Conservation (phyloP, 2,113 vertebrate genomes). For the Callaeas wilsoni region DNA sequence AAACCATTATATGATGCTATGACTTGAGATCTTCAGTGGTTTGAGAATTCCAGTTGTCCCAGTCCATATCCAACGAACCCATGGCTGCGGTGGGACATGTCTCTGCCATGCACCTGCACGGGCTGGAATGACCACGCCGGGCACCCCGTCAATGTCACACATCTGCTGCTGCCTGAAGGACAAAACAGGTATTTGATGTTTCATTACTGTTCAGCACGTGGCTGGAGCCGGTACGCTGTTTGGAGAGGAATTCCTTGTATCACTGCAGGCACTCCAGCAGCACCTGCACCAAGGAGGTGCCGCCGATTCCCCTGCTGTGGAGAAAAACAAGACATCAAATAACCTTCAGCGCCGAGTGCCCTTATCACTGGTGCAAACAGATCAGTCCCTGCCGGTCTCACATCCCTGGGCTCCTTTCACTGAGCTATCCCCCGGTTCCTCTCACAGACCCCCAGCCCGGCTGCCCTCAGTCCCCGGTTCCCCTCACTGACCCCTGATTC, state of each 20-base stretch:
- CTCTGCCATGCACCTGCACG: accelerated
- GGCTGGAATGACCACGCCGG: accelerated
- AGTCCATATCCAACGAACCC: accelerated
- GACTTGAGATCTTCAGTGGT: background rate
- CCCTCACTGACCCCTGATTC: background rate
- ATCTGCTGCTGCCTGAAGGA: background rate
- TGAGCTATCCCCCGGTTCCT: background rate
- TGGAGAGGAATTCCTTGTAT: accelerated
- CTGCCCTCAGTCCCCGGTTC: background rate
- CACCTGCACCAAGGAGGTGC: accelerated
- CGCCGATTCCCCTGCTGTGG: accelerated
- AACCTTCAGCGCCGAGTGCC: background rate
- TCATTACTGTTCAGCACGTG: background rate
- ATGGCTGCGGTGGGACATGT: accelerated
- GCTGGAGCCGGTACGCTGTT: background rate
- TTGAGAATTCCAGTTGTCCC: background rate
- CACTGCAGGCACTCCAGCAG: background rate
- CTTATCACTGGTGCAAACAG: background rate
- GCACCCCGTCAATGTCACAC: too few species aligned
- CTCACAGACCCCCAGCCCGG: too few species aligned
- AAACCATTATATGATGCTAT: background rate
- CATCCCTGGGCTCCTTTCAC: background rate
- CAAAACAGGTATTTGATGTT: background rate
- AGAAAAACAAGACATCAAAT: background rate
- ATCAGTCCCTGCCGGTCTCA: background rate